Base-by-base conservation (phyloP, 1,140 invertebrate species). In the Lamellibrachia luymesi region DNA sequence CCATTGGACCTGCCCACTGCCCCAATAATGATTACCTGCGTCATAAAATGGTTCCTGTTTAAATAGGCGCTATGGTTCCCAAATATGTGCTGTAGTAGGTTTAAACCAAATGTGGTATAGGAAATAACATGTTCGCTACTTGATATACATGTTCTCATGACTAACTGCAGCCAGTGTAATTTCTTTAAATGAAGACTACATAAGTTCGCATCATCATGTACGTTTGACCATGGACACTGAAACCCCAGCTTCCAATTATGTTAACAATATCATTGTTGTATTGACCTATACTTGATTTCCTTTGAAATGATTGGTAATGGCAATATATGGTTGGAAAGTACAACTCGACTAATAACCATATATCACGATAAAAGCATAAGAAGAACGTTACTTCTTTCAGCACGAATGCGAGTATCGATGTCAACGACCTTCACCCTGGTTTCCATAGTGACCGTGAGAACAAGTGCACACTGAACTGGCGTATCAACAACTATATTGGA, bases 381-480 rank as follows among this genome's bases (percentile, higher is more conserved):
- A 22, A 80, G 0, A 80, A 80, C 5, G 2, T 17, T 80, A 10
- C 5, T 80, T 2, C 2, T 80, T 95, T 94, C 93, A 92, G 94
- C 90, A 94, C 95, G 51, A 93, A 27, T 2, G 93, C 93, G 6
- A 94, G 80, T 50, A 64, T 95, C 17, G 94, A 95, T 51, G 93
- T 95, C 10, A 94, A 95, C 92, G 94, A 94, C 56, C 92, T 95
- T 10, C 64, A 93, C 10, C 51, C 93, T 6, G 93, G 92, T 27
- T 50, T 92, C 6, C 89, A 93, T 50, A 94, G 93, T 4, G 93
- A 93, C 49, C 38, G 92, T 1, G 93, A 94, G 64, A 94, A 93
- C 93, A 95, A 95, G 92, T 95, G 95, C 93, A 93, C 94, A 1
- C 52, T 95, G 56, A 93, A 93, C 50, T 10, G 91, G 2, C 93